phyloP scores from a whole-genome alignment of 2,888 invertebrate genomes.

The Caenorhabditis sp. region DNA sequence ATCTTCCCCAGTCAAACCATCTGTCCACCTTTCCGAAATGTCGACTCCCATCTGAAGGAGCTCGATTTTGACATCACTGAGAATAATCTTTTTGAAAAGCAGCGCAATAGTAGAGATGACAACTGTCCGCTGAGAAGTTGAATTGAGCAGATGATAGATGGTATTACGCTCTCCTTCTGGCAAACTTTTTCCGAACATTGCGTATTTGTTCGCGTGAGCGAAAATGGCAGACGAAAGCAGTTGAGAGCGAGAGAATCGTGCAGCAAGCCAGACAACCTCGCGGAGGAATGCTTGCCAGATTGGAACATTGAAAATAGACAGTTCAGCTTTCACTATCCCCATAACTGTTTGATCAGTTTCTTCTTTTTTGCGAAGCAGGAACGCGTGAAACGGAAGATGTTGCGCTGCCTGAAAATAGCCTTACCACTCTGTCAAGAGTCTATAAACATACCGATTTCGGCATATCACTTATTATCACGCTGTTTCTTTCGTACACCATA shows the following conservation, averaged over 20 bases:
- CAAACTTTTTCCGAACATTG: conserved; percentile 43
- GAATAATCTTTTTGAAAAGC: conserved; percentile 65
- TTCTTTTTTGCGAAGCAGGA: conserved; percentile 64
- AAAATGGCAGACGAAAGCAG: conserved; percentile 63
- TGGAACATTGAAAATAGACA: conserved; percentile 72
- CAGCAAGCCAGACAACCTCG: conserved; percentile 58
- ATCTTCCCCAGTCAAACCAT: conserved; percentile 37
- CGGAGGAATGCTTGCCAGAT: conserved; percentile 64
- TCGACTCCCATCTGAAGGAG: conserved; percentile 66
- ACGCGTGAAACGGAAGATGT: conserved; percentile 69
- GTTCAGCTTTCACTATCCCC: conserved; percentile 68
- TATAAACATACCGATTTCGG: conserved; percentile 19
- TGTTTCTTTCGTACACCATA: conserved; percentile 60
- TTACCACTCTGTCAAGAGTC: not conserved
- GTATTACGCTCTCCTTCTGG: conserved; percentile 45
- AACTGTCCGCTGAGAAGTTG: conserved; percentile 40
- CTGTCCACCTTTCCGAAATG: conserved; percentile 61
- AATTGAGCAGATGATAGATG: conserved; percentile 54
- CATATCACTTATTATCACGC: conserved; percentile 57
- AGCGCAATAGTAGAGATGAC: conserved; percentile 68
- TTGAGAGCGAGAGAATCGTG: conserved; percentile 63
- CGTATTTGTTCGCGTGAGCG: conserved; percentile 62
- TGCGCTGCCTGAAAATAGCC: conserved; percentile 24
- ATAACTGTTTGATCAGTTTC: conserved; percentile 62
- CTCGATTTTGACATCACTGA: conserved; percentile 68